Evolutionary conservation across 2,888 invertebrate genomes (phyloP).

Genomic region (Drosophila percnosoma): DNA sequence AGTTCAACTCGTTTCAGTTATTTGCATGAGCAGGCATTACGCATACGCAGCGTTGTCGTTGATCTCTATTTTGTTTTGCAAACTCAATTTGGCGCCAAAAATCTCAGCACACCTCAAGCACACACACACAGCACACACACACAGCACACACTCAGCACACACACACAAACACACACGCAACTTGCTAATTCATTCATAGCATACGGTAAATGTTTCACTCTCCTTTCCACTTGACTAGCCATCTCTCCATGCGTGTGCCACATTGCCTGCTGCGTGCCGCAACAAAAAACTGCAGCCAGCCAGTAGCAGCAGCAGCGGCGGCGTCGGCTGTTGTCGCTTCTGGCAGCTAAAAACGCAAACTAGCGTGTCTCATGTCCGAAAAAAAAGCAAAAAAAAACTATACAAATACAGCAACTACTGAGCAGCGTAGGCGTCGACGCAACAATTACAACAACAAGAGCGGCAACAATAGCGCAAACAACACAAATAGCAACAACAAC

Average conservation of each 20-base stretch:
- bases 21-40: constrained; percentile 67
- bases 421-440: constrained; percentile 66
- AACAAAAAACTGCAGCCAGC: constrained; percentile 43
- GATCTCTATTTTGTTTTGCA: constrained; percentile 59
- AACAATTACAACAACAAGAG: constrained; percentile 65
- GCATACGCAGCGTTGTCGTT: constrained; percentile 67
- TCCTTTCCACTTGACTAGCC: constrained; percentile 25
- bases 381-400: constrained; percentile 7
- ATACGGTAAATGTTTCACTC: constrained; percentile 20
- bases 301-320: constrained; percentile 29
- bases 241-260: constrained; percentile 68
- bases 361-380: constrained; percentile 75
- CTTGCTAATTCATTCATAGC: constrained; percentile 63
- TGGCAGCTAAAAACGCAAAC: constrained; percentile 71
- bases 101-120: constrained; percentile 49
- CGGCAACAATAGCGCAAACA: constrained; percentile 9
- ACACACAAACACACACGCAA: constrained; percentile 33
- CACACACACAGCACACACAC: constrained; percentile 28
- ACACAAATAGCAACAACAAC: constrained; percentile 20
- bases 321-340: constrained; percentile 32
- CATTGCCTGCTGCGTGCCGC: constrained; percentile 65
- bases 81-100: constrained; percentile 75
- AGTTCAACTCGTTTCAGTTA: constrained; percentile 37
- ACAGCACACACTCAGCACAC: constrained; percentile 13
- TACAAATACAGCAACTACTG: constrained; percentile 14